Percentiles rank a stretch among this genome's conserved stretches.
Conservation (phyloP, 2,888 invertebrate genomes). For the Phortica okadai region DNA sequence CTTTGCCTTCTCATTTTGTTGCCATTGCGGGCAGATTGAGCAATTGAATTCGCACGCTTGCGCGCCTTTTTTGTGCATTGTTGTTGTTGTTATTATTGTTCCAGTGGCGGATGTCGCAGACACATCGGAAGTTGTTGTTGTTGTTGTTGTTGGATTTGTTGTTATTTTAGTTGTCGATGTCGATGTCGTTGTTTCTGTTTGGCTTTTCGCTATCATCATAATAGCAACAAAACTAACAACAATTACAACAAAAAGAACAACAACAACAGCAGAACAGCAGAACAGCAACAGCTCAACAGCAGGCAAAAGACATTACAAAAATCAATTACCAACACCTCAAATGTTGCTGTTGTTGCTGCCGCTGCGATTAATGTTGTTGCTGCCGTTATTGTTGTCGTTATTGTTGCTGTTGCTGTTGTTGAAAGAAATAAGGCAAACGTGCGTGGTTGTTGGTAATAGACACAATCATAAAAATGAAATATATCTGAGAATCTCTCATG, state of each 20-base stretch:
- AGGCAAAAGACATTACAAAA: slow-evolving; percentile 66
- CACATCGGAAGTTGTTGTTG: slow-evolving; percentile 63
- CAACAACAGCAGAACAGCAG: slow-evolving; percentile 36
- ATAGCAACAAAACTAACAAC: slow-evolving; percentile 16
- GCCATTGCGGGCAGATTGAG: slow-evolving; percentile 51
- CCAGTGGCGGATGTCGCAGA: slow-evolving; percentile 62
- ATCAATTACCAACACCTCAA: slow-evolving; percentile 71
- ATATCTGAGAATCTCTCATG: slow-evolving; percentile 70
- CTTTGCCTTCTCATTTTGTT: slow-evolving; percentile 4
- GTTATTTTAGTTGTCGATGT: slow-evolving; percentile 29
- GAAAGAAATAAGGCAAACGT: slow-evolving; percentile 61
- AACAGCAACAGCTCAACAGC: slow-evolving; percentile 57
- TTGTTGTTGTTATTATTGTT: slow-evolving; percentile 39
- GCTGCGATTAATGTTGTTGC: slow-evolving; percentile 50
- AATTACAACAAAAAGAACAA: slow-evolving; percentile 30
- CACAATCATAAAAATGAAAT: slow-evolving; percentile 71
- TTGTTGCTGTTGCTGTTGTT: slow-evolving; percentile 32
- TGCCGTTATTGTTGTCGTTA: slow-evolving; percentile 49
- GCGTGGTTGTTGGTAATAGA: slow-evolving; percentile 69
- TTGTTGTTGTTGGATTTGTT: slow-evolving; percentile 34
- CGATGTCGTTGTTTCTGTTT: slow-evolving; percentile 45
- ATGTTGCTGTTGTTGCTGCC: slow-evolving; percentile 54
- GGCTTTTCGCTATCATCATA: slow-evolving; percentile 24
- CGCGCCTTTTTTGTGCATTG: slow-evolving; percentile 57
- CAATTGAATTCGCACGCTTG: slow-evolving; percentile 71